Conservation (phyloP, 1,140 invertebrate species). For the Stegodyphus mimosarum region DNA sequence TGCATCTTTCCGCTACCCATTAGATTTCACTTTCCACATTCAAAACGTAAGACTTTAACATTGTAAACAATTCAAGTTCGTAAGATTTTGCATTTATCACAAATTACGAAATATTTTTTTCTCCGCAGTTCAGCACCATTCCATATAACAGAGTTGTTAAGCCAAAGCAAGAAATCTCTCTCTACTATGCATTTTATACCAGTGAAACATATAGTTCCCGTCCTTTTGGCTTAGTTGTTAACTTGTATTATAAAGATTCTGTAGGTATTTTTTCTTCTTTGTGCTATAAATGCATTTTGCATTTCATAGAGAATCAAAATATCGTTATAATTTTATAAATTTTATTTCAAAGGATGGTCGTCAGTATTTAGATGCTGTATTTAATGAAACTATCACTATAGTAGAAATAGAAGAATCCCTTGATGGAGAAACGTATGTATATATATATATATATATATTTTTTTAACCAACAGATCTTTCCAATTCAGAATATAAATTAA, state of each 20-base stretch:
- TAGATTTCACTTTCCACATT: conserved; percentile 98
- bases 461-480: neutral
- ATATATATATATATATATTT: neutral
- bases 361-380: conserved; percentile 88
- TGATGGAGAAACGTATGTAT: conserved; percentile 89
- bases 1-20: conserved; percentile 97
- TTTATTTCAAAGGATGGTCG: conserved; percentile 72
- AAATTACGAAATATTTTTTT: neutral
- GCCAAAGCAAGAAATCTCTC: conserved; percentile 91
- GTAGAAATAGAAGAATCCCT: conserved; percentile 96
- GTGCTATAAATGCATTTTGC: too few species aligned
- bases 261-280: conserved; percentile 69
- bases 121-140: conserved; percentile 82
- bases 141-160: conserved; percentile 90
- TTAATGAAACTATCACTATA: conserved; percentile 98
- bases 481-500: neutral
- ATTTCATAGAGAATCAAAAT: neutral
- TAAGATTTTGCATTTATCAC: neutral
- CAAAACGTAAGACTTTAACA: conserved; percentile 78
- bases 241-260: conserved; percentile 90
- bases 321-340: neutral
- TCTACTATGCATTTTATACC: conserved; percentile 94
- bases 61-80: neutral
- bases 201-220: conserved; percentile 94
- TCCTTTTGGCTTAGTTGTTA: conserved; percentile 94